Evolutionary conservation across 2,797 vertebrate genomes (phyloP), one percentile per base, ranked within the genome.

Genomic region (Trachurus trachurus): DNA sequence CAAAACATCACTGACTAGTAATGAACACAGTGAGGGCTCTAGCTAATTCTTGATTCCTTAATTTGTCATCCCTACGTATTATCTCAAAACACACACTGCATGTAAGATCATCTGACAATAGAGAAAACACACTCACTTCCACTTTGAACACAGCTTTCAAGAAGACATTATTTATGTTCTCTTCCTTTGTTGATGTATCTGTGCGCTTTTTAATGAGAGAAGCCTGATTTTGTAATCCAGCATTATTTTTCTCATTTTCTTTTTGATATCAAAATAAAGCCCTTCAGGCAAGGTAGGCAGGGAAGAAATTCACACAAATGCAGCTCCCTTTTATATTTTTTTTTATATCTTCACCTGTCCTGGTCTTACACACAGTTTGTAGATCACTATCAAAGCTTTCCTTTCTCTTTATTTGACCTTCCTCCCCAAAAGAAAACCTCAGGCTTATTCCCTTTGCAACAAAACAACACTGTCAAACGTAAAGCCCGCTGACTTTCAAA

Each of bases 1-100:
- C 95, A 96, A 97, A 95, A 96, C 96, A 96, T 97, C 96, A 96
- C 94, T 88, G 94, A 89, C 94, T 92, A 26, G 94, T 96, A 97
- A 97, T 97, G 96, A 97, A 97, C 95, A 80, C 83, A 79, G 66
- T 60, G 70, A 88, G 64, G 66, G 83, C 66, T 86, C 74, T 82
- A 78, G 75, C 84, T 87, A 87, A 89, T 87, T 91, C 83, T 65
- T 34, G 64, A 88, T 86, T 90, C 78, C 59, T 86, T 88, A 83
- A 89, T 93, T 87, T 81, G 85, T 91, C 82, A 88, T 83, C 71
- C 66, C 40, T 9, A 2, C 77, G 67, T 74, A 58, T 75, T 79
- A 81, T 89, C 84, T 87, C 74, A 58, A 69, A 31, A 78, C 78
- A 34, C 68, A 76, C 73, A 82, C 78, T 74, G 67, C 75, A 42